Percentiles rank a stretch among this genome's conserved stretches.
These are phyloP conservation scores for Flexamia atlantica DNA, from an alignment of 2,888 invertebrate genomes.

Conservation along the genomic window DNA sequence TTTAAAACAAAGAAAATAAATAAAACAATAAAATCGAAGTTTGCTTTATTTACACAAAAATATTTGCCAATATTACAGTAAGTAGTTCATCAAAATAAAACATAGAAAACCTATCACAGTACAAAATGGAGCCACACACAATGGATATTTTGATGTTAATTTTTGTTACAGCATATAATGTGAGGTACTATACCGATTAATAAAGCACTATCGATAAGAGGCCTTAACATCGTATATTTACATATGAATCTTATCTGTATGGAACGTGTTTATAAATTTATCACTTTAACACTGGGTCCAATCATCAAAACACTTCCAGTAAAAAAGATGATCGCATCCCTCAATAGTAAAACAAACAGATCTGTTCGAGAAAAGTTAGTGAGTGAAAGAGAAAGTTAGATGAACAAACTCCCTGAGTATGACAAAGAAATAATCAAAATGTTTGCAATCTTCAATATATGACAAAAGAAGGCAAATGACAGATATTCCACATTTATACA, in stretches of 20 bases:
- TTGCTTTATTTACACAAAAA: conserved; percentile 50
- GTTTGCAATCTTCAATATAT: neutral
- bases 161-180: conserved; percentile 25
- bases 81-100: conserved; percentile 53
- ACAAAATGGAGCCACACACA: conserved; percentile 48
- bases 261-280: conserved; percentile 1
- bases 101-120: conserved; percentile 55
- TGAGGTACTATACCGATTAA: conserved; percentile 9
- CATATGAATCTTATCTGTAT: neutral
- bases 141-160: conserved; percentile 2
- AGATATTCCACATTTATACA: neutral
- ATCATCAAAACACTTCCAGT: neutral
- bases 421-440: neutral
- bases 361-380: neutral
- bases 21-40: conserved; percentile 15
- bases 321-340: neutral
- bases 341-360: neutral
- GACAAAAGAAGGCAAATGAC: neutral
- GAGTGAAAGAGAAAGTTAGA: too few relatives aligned
- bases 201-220: conserved; percentile 3
- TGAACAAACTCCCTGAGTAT: neutral
- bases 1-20: neutral
- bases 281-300: neutral
- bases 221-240: conserved; percentile 17
- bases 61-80: conserved; percentile 51